Conservation (phyloP, 2,113 vertebrate genomes). For the Lucifuga dentata region DNA sequence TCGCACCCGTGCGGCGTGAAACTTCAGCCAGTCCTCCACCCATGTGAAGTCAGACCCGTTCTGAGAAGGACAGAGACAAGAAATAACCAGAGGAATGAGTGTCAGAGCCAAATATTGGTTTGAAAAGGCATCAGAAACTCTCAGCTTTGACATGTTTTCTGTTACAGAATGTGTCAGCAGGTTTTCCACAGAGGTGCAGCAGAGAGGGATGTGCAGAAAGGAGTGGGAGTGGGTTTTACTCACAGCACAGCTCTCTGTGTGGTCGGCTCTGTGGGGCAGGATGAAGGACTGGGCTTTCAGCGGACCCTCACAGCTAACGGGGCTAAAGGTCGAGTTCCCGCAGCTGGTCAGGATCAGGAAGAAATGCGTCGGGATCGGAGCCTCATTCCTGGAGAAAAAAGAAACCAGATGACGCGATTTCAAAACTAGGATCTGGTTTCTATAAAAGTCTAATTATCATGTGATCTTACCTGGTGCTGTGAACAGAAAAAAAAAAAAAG, state of each 20-base stretch:
- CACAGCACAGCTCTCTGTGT: slow-evolving; percentile 90
- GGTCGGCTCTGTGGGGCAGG: slow-evolving; percentile 90
- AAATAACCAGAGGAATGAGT: too few relatives aligned
- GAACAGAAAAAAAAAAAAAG: too few relatives aligned
- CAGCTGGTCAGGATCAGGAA: slow-evolving; percentile 93
- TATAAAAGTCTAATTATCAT: too few relatives aligned
- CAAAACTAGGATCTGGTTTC: too few relatives aligned
- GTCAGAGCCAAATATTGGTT: neutral
- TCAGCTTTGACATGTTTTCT: neutral
- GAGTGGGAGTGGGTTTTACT: slow-evolving; percentile 72
- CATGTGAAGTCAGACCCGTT: slow-evolving; percentile 72
- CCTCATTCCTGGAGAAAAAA: slow-evolving; percentile 73
- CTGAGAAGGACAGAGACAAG: slow-evolving; percentile 68
- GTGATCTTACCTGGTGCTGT: too few relatives aligned
- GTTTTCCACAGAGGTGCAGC: slow-evolving; percentile 27
- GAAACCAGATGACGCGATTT: too few relatives aligned
- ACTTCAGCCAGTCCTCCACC: slow-evolving; percentile 87
- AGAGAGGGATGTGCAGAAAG: neutral
- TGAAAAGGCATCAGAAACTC: too few relatives aligned
- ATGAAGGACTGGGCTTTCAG: slow-evolving; percentile 86
- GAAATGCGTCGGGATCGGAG: slow-evolving; percentile 91
- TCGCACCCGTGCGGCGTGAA: slow-evolving; percentile 88
- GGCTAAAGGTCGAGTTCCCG: slow-evolving; percentile 71
- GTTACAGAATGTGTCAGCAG: neutral
- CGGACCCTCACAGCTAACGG: slow-evolving; percentile 77